phyloP scores from a whole-genome alignment of 2,113 vertebrate species.

The Brevimyrus niger region DNA sequence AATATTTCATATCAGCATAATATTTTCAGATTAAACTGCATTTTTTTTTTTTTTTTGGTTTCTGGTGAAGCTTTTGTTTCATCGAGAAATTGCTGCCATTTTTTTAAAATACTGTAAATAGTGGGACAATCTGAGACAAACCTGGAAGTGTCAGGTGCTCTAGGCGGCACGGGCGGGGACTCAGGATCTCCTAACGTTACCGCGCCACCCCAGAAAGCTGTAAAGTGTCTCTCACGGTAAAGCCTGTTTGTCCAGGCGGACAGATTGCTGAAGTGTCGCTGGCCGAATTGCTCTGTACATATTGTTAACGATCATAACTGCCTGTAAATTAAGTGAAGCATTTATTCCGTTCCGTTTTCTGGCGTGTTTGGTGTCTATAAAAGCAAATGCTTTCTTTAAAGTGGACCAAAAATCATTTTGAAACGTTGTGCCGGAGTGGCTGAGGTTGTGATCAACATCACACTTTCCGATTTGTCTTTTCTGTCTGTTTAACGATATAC shows the following conservation, averaged over 20 bases:
- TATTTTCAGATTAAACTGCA: conserved; percentile 45
- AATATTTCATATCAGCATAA: conserved; percentile 56
- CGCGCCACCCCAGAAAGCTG: not conserved
- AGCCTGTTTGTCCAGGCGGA: not conserved
- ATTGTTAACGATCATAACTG: conserved; percentile 4
- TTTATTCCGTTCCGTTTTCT: not conserved
- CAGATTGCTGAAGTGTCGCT: not conserved
- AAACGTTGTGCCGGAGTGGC: conserved; percentile 1
- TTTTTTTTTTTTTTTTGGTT: conserved; percentile 43
- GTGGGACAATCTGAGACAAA: conserved; percentile 62
- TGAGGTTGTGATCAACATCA: conserved; percentile 45
- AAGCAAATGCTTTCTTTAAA: conserved; percentile 33
- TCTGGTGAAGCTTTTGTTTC: conserved; percentile 47
- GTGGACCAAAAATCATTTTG: conserved; percentile 55
- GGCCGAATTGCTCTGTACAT: not conserved
- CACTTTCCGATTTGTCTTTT: conserved; percentile 81
- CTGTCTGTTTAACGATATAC: conserved; percentile 60
- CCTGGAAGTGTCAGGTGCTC: conserved; percentile 67
- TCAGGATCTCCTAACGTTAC: not conserved
- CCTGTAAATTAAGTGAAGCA: not conserved
- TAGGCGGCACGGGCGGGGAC: conserved; percentile 21
- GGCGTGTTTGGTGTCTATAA: not conserved
- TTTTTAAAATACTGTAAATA: conserved; percentile 63
- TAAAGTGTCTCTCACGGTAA: not conserved
- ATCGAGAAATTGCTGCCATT: conserved; percentile 66